Evolutionary conservation across 2,888 invertebrate species (phyloP), one percentile per base, ranked within the genome.

Genomic region (Dryadula phaetusa): DNA sequence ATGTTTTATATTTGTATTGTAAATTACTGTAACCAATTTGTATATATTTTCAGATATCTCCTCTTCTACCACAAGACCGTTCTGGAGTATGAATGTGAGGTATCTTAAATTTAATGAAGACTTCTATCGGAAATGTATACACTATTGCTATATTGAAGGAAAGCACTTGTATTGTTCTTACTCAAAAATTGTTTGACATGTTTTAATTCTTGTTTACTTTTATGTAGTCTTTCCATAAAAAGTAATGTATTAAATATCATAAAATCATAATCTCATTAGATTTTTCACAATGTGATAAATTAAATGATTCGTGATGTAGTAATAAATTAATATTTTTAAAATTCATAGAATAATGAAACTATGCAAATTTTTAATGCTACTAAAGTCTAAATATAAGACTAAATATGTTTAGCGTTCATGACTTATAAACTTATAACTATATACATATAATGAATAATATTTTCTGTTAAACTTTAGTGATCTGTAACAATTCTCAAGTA

Each of bases 31-130:
- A 37, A 37, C 2, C 12, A 47, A 47, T 25, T 71, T 70, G 70
- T 71, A 74, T 75, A 81, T 78, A 78, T 76, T 95, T 94, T 73
- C 94, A 98, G 98, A 78, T 99, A 98, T 90, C 94, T 99, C 70
- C 94, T 99, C 72, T 99, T 99, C 94, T 99, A 99, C 91, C 98
- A 99, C 93, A 98, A 99, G 92, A 97, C 98, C 88, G 96, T 98
- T 72, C 90, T 99, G 90, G 98, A 98, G 83, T 99, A 98, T 79
- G 96, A 95, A 73, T 86, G 87, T 73, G 88, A 88, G 53, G 81
- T 76, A 37, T 70, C 76, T 16, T 80, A 78, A 79, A 64, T 32
- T 25, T 1, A 10, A 40, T 40, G 25, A 40, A 44, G 0, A 32
- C 2, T 28, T 53, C 25, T 53, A 10, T 3, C 4, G 22, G 22